Evolutionary conservation across 2,113 vertebrate genomes (phyloP).

Genomic region (Aix galericulata): DNA sequence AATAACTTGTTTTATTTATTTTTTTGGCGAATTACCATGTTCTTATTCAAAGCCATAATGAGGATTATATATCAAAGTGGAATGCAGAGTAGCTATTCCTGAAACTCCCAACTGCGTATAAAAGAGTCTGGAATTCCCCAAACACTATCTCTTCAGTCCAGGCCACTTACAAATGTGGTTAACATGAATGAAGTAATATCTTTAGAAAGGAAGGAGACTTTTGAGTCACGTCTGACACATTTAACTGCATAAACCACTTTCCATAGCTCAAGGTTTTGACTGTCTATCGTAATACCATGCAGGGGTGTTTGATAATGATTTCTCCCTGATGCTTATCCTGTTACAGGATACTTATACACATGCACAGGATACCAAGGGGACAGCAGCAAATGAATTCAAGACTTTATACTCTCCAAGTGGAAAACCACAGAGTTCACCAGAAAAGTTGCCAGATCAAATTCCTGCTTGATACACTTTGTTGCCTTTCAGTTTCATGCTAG

Average conservation of each 20-base stretch:
- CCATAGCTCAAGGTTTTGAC: constrained; percentile 42
- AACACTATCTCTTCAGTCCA: constrained; percentile 63
- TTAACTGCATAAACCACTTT: constrained; percentile 62
- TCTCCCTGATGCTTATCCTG: constrained; percentile 64
- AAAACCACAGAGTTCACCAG: not conserved
- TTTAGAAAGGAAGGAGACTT: constrained; percentile 69
- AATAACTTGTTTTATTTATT: constrained; percentile 60
- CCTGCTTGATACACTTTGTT: not conserved
- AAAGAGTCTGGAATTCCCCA: constrained; percentile 74
- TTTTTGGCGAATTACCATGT: constrained; percentile 58
- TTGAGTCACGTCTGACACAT: constrained; percentile 78
- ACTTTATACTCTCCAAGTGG: not conserved
- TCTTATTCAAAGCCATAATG: constrained; percentile 69
- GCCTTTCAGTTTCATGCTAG: not conserved
- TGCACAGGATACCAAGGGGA: not conserved
- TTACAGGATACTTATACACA: constrained; percentile 53
- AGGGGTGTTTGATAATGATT: constrained; percentile 50
- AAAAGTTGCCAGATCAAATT: not conserved
- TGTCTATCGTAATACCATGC: constrained; percentile 16
- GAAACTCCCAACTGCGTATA: constrained; percentile 63
- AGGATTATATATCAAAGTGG: constrained; percentile 71
- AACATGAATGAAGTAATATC: constrained; percentile 74
- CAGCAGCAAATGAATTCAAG: constrained; percentile 1
- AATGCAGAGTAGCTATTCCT: constrained; percentile 73
- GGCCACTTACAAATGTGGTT: constrained; percentile 73